These are phyloP conservation scores for Ptychochromis oligacanthus DNA, from an alignment of 2,113 vertebrate species.

Conservation along the genomic window DNA sequence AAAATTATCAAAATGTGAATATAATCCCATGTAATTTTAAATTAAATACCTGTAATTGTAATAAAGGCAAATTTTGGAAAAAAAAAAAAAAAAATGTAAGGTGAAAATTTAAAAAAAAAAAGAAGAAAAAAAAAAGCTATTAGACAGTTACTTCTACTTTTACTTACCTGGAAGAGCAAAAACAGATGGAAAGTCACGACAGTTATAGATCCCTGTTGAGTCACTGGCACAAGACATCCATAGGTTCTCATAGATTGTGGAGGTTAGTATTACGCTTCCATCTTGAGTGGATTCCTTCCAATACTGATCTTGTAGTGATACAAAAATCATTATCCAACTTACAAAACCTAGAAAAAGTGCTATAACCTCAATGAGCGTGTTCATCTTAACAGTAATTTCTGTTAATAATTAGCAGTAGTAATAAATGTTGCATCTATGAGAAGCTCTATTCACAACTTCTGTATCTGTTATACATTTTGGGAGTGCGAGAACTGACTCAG, in stretches of 20 bases:
- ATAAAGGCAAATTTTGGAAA: too few relatives aligned
- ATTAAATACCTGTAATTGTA: too few relatives aligned
- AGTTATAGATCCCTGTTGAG: constrained; percentile 85
- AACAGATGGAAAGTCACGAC: constrained; percentile 87
- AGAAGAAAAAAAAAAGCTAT: too few relatives aligned
- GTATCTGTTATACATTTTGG: constrained; percentile 62
- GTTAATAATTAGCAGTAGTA: constrained; percentile 49
- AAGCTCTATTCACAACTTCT: constrained; percentile 55
- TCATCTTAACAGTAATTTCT: constrained; percentile 72
- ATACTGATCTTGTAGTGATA: constrained; percentile 82
- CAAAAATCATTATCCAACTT: constrained; percentile 78
- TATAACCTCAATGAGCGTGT: constrained; percentile 73
- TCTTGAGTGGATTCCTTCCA: constrained; percentile 82
- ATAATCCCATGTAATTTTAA: too few relatives aligned
- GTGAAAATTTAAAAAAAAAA: too few relatives aligned
- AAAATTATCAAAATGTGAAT: too few relatives aligned
- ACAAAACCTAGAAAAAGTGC: constrained; percentile 82
- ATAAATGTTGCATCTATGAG: constrained; percentile 22
- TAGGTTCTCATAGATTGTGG: constrained; percentile 88
- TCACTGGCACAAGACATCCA: constrained; percentile 92
- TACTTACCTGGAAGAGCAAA: constrained; percentile 86
- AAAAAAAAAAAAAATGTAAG: too few relatives aligned
- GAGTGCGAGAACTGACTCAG: constrained; percentile 59
- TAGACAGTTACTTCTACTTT: background rate
- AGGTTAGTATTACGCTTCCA: constrained; percentile 86